Percentiles rank a stretch among this genome's conserved stretches.
phyloP scores from a whole-genome alignment of 2,113 vertebrate species.

The Picathartes gymnocephalus region DNA sequence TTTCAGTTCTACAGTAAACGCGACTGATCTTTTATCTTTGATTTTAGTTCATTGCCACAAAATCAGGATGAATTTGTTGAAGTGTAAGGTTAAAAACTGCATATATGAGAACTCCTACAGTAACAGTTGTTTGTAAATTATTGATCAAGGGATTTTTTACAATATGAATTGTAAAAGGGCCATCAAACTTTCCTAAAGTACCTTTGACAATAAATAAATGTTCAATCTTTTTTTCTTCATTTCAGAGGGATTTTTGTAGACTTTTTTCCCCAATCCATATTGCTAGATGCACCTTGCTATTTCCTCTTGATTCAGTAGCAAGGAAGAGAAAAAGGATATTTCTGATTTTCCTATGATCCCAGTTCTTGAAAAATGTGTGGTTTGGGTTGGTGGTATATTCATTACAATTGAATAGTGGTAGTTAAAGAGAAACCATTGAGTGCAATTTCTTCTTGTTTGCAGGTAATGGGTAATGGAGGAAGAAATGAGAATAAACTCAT shows the following conservation, averaged over 20 bases:
- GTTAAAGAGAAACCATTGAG: not conserved
- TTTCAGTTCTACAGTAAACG: slow-evolving; percentile 69
- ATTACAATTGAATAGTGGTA: not conserved
- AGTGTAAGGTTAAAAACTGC: slow-evolving; percentile 53
- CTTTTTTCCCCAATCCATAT: not conserved
- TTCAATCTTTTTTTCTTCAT: not conserved
- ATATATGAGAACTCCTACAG: slow-evolving; percentile 52
- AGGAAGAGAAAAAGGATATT: not conserved
- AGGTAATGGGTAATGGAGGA: not conserved
- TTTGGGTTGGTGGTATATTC: not conserved
- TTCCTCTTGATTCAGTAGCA: not conserved
- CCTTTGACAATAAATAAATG: slow-evolving; percentile 41
- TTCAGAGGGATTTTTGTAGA: not conserved
- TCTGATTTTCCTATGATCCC: not conserved
- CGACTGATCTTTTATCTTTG: slow-evolving; percentile 70
- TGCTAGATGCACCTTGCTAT: not conserved
- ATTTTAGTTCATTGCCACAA: slow-evolving; percentile 70
- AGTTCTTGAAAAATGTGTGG: not conserved
- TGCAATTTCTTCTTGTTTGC: not conserved
- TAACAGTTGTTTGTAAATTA: slow-evolving; percentile 59
- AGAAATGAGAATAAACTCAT: not conserved
- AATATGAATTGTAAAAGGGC: slow-evolving; percentile 25
- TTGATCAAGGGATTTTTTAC: slow-evolving; percentile 19
- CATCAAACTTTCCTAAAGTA: slow-evolving; percentile 35
- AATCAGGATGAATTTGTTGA: slow-evolving; percentile 63